Conservation (phyloP, 1,140 invertebrate species). For the Aphis craccivora region DNA sequence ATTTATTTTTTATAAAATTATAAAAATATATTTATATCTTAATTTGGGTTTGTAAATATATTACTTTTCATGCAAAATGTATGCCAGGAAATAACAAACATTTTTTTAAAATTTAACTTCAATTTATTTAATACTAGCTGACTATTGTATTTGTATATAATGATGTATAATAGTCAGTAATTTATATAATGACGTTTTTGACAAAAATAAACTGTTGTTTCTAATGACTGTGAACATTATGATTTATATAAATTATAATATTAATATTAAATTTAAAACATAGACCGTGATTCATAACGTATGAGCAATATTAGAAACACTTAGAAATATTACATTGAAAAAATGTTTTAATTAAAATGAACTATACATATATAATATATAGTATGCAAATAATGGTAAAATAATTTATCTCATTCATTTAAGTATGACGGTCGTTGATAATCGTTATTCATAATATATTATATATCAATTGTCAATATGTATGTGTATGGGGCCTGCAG, state of each 20-base stretch:
- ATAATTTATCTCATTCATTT: background rate
- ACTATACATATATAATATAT: background rate
- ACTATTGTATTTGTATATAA: background rate
- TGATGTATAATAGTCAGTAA: background rate
- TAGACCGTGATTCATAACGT: background rate
- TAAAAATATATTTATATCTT: background rate
- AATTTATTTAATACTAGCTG: background rate
- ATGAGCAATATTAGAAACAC: background rate
- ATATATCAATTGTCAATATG: background rate
- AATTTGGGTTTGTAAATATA: background rate
- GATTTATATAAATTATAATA: background rate
- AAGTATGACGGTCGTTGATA: background rate
- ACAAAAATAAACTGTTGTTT: background rate
- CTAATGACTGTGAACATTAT: background rate
- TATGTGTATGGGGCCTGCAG: background rate
- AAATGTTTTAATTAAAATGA: background rate
- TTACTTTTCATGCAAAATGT: background rate
- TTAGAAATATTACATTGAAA: background rate
- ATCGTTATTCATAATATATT: background rate
- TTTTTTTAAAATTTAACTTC: background rate
- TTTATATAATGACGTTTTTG: background rate
- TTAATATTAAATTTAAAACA: background rate
- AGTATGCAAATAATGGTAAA: background rate
- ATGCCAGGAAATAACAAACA: too few species aligned
- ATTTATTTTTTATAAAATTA: background rate